A percentile compares a stretch with the other conserved stretches of the same genome.
phyloP scores from a whole-genome alignment of 2,113 vertebrate genomes.

The Fulmarus glacialis region DNA sequence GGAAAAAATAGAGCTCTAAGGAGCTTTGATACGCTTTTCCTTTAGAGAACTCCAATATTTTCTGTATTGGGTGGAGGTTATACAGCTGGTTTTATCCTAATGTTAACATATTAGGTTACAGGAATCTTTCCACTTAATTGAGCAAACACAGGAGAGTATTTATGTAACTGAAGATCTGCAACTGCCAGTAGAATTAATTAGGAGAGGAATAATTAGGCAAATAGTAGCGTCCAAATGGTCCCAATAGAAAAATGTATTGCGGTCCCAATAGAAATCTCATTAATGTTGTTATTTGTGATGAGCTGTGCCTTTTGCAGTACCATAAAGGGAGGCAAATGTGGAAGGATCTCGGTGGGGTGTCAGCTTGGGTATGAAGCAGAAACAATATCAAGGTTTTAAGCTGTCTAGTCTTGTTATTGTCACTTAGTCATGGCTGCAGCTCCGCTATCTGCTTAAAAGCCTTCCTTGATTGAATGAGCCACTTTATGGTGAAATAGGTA shows the following conservation, averaged over 20 bases:
- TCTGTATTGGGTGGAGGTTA: background rate
- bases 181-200: slow-evolving; percentile 57
- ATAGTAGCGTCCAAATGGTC: slow-evolving; percentile 31
- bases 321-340: background rate
- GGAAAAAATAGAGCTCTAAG: background rate
- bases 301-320: background rate
- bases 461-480: background rate
- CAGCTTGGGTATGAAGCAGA: slow-evolving; percentile 15
- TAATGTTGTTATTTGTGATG: slow-evolving; percentile 20
- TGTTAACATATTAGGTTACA: slow-evolving; percentile 35
- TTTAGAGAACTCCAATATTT: background rate
- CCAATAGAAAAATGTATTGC: slow-evolving; percentile 16
- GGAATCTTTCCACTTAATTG: slow-evolving; percentile 47
- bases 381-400: slow-evolving; percentile 49
- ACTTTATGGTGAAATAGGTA: background rate
- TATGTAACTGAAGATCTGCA: slow-evolving; percentile 30
- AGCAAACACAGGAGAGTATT: slow-evolving; percentile 51
- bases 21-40: background rate
- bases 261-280: slow-evolving; percentile 40
- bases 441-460: background rate
- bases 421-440: background rate
- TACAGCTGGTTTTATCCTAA: background rate
- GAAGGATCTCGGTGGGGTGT: slow-evolving; percentile 20
- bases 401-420: background rate
- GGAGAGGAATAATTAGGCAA: slow-evolving; percentile 52